Base-by-base conservation (phyloP, 2,113 vertebrate species). In the Xenopus laevis region DNA sequence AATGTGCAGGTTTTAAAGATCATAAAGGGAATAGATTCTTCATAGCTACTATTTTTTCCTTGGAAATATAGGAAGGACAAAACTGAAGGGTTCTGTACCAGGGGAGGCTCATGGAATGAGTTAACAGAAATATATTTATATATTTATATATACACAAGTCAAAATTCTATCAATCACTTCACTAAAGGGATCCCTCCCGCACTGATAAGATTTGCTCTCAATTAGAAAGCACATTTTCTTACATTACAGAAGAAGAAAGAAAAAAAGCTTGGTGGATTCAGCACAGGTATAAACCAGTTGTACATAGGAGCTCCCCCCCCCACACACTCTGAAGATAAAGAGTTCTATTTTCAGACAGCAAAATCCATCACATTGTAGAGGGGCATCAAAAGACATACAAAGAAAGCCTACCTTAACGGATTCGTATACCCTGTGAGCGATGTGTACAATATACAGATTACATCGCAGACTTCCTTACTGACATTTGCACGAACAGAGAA, bases 11-110 rank as follows among this genome's bases (percentile, higher is more conserved):
- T 62, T 69, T 60, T 83, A 76, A 40, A 76, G 17, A 57, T n/a
- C 20, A 58, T 45, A n/a, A 65, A 82, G 84, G 79, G 83, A 84
- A 79, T 81, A 83, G 83, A 72, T 68, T 85, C 83, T 71, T 83
- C 80, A 88, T 86, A 84, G 86, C 85, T 86, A 87, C 86, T 85
- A 27, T 27, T 79, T 86, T 82, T 86, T 18, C 40, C 27, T 44
- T 20, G 44, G 44, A 68, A 75, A 68, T 45, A 18, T 67, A 50
- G 27, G 63, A 58, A 40, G 17, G 18, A 60, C 58, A 27, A 60
- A 76, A 30, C 44, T 68, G 72, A 13, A 64, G 44, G n/a, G 67
- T 46, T 50, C n/a, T 44, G 65, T 47, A 50, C 65, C 40, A 23
- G n/a, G 50, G 57, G 33, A 60, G 73, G 66, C 68, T 57, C 11